Base-by-base conservation (phyloP, 1,140 invertebrate genomes). In the Alviniconcha marisindica region DNA sequence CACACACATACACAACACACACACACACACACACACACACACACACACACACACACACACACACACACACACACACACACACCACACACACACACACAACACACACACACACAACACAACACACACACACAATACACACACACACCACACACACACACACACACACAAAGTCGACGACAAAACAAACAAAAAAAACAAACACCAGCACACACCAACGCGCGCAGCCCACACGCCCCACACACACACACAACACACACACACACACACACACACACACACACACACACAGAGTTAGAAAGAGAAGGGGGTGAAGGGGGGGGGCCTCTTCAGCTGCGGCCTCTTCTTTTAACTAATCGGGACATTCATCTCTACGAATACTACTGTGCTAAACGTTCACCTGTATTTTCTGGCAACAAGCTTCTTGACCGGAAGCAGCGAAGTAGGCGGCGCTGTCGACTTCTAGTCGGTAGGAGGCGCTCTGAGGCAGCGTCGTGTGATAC, bases 31-130 rank as follows among this genome's bases (percentile, higher is more conserved):
- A 60, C 4, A n/a, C 56, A 60, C 4, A 60, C 4, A n/a, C 4
- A 60, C 56, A 60, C 4, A n/a, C 56, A 60, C 4, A 60, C 56
- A n/a, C 4, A n/a, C 56, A n/a, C 4, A 60, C 56, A 51, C 48
- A 21, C 48, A 51, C 48, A 21, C 48, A 51, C 48, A 21, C 48
- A 51, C 48, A 51, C 48, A 21, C 56, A 60, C 56, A 60, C 56
- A n/a, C 56, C 56, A 60, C 56, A 60, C 56, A 60, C 56, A 60
- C 56, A 60, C 56, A 60, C 56, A 60, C 56, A 60, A 60, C 56
- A 60, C 24, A 60, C 10, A 60, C 56, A n/a, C 56, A 60, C 24
- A 60, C 24, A 36, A 5, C 4, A 5, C 14, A 4, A 36, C 28
- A 28, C 33, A 36, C 33, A 33, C 66, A 36, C 66, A 21, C 66